Conservation (phyloP, 2,888 invertebrate genomes). For the Thera britannica region DNA sequence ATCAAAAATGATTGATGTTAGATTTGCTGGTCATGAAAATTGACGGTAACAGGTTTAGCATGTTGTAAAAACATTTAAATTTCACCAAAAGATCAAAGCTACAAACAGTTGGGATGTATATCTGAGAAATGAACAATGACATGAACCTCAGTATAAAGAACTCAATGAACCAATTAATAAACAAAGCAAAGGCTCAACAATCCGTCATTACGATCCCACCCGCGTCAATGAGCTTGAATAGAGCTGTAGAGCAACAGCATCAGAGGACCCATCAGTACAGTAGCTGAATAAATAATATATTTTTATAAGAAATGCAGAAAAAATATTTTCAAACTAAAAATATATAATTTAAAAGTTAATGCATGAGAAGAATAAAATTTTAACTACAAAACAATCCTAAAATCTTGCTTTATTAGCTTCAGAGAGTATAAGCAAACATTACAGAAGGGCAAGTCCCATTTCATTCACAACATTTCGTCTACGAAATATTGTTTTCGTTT, state of each 20-base stretch:
- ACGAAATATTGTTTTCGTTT: no score
- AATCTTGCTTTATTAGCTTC: no score
- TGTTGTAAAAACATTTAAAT: not conserved
- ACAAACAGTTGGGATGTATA: slow-evolving; percentile 16
- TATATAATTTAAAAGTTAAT: no score
- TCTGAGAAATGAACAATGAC: slow-evolving; percentile 39
- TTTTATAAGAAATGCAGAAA: not conserved
- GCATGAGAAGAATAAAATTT: no score
- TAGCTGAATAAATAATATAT: not conserved
- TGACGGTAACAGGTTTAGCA: not conserved
- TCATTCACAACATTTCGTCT: no score
- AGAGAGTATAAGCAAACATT: no score
- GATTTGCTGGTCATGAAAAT: not conserved
- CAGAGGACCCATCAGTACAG: slow-evolving; percentile 3
- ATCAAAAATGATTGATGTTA: not conserved
- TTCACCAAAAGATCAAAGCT: not conserved
- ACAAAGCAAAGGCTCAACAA: slow-evolving; percentile 41
- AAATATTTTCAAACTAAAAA: no score
- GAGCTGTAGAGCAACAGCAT: slow-evolving; percentile 16
- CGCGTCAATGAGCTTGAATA: slow-evolving; percentile 32
- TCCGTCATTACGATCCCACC: slow-evolving; percentile 47
- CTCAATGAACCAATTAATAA: slow-evolving; percentile 51
- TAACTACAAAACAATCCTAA: no score
- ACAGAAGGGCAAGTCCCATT: no score
- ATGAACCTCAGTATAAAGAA: slow-evolving; percentile 30